Conservation (phyloP, 2,888 invertebrate species). For the Agonopterix arenella region DNA sequence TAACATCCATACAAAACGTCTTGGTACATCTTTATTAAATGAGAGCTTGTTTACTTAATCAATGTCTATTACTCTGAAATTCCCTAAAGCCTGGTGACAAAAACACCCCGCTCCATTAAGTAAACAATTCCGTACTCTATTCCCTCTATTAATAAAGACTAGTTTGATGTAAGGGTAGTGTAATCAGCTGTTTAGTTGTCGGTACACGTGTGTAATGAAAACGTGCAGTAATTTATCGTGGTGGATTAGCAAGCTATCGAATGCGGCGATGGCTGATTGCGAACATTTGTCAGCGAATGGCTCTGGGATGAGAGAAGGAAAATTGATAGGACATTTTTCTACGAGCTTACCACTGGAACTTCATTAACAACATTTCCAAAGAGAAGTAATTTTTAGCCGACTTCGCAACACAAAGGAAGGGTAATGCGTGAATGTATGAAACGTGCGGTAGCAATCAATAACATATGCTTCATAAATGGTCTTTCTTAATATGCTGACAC, state of each 20-base stretch:
- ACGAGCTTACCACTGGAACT: background rate
- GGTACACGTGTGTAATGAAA: background rate
- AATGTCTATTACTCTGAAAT: constrained; percentile 1
- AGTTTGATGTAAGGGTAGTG: background rate
- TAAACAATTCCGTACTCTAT: background rate
- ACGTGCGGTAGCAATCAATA: too few species aligned
- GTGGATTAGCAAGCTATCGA: background rate
- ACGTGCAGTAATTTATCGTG: background rate
- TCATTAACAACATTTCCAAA: too few species aligned
- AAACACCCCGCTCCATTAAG: background rate
- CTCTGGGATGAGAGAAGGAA: background rate
- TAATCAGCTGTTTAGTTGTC: background rate
- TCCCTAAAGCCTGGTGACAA: background rate
- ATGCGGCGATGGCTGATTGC: constrained; percentile 1
- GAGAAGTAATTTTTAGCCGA: too few species aligned
- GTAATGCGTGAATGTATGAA: too few species aligned
- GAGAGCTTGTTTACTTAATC: background rate
- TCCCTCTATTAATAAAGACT: background rate
- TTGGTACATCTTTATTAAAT: background rate
- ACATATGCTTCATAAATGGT: too few species aligned
- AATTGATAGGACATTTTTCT: too few species aligned
- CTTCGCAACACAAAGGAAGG: too few species aligned
- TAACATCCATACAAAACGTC: too few species aligned
- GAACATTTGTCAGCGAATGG: constrained; percentile 4
- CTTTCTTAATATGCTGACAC: too few species aligned